Base-by-base conservation (phyloP, 2,113 vertebrate genomes). In the Semicossyphus pulcher region DNA sequence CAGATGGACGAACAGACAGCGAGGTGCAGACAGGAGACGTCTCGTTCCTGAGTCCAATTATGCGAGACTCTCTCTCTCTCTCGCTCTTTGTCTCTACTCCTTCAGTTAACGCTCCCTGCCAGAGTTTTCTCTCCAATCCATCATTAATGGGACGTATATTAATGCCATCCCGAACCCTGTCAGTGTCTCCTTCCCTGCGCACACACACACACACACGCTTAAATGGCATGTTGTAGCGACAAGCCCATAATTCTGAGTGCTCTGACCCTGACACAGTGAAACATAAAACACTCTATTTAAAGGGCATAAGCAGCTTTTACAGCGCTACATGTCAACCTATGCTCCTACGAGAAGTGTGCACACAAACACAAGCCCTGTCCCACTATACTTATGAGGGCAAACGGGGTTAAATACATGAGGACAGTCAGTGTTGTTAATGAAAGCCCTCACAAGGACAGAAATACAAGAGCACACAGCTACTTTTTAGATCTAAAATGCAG, bases 261-360 rank as follows among this genome's bases (percentile, higher is more conserved):
- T 25, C 39, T 76, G 66, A 68, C 66, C 72, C 75, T 77, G 81
- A 77, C 76, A 76, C 20, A 1, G 18, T 74, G 80, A 63, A 74
- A 72, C 71, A 81, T 81, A 80, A 80, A 86, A 56, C 77, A 80
- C 41, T 83, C 68, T 41, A 80, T 84, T 82, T 78, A 83, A 81
- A 84, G 62, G 58, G 4, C 59, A 66, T 72, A 49, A 66, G 60
- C 21, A 10, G 42, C 8, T 78, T 78, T 81, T 67, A 84, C 28
- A 54, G 62, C 60, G 32, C 52, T 12, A 54, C 36, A 57, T 53
- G 37, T 80, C 62, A 77, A 41, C 31, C 15, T 48, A 4, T 53
- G 14, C 10, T 16, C 42, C 53, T 36, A 56, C 42, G 60, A 52
- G 67, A 47, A n/a, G 10, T 5, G 2, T 14, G 10, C 34, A 59